phyloP scores from a whole-genome alignment of 2,888 invertebrate species.

The Eudemis profundana region DNA sequence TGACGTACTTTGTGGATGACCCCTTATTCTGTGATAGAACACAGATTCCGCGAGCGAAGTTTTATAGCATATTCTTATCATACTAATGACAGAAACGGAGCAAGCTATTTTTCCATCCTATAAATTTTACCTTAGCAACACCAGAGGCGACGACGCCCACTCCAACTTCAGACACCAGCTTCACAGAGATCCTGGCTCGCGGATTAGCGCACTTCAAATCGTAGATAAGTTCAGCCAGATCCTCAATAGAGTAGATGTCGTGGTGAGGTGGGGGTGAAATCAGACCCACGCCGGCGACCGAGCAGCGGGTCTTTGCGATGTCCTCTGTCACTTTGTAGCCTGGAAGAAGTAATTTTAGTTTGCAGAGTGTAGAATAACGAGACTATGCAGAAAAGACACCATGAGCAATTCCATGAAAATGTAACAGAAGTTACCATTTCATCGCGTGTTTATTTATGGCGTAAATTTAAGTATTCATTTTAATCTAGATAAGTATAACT shows the following conservation, averaged over 20 bases:
- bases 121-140: conserved; percentile 92
- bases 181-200: conserved; percentile 96
- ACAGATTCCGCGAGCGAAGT: too few relatives aligned
- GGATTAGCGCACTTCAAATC: conserved; percentile 99
- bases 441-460: too few relatives aligned
- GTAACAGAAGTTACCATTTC: too few relatives aligned
- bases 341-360: conserved; percentile 45
- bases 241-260: conserved; percentile 99
- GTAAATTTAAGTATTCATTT: too few relatives aligned
- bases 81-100: too few relatives aligned
- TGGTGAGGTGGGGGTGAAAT: conserved; percentile 99
- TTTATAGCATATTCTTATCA: too few relatives aligned
- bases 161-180: conserved; percentile 99
- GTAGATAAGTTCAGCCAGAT: conserved; percentile 98
- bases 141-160: conserved; percentile 99
- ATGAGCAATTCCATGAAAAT: too few relatives aligned
- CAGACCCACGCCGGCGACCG: conserved; percentile 97
- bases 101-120: neutral
- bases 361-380: neutral
- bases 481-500: too few relatives aligned
- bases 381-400: too few relatives aligned
- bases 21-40: too few relatives aligned
- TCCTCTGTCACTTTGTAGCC: conserved; percentile 95
- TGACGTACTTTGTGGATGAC: too few relatives aligned
- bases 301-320: conserved; percentile 97